Evolutionary conservation across 2,888 invertebrate species (phyloP), one percentile per base, ranked within the genome.

Genomic region (Erebia aethiops): DNA sequence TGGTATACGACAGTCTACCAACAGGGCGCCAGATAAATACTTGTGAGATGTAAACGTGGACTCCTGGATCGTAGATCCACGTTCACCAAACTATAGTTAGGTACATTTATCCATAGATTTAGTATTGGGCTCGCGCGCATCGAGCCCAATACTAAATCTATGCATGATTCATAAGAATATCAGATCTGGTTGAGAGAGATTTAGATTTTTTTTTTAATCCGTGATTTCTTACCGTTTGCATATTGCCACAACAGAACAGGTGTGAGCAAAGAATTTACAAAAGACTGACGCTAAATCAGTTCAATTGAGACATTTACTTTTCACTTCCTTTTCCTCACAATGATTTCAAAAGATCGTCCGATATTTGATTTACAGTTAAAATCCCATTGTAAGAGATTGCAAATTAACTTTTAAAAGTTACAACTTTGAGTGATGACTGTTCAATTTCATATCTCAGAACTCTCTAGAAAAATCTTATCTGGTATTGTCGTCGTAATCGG

Each of bases 1-100:
- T 2, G 9, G 14, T 58, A 52, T 72, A 64, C 56, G 57, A 13
- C 54, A 0, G 67, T 58, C 75, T 61, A 73, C 70, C 71, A 73
- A 73, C 72, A 65, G 72, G 62, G 72, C 68, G 75, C 75, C 14
- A 75, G 46, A 75, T 58, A 26, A 67, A 46, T 35, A 70, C 70
- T 69, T 65, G n/a, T 46, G 52, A 61, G 62, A 69, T 69, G 62
- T 63, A 69, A 56, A 69, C 63, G 43, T 43, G 56, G 51, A 54
- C 14, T 35, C 63, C 14, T 18, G n/a, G n/a, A n/a, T n/a, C 13
- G 14, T 62, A 35, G 69, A 21, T 16, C 56, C 52, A 70, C 61
- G 66, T 70, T 70, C 65, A 66, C 54, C 66, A 35, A 61, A 66
- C 26, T 13, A 43, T 26, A 43, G 69, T 69, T 43, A 21, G 1